Evolutionary conservation across 1,140 invertebrate species (phyloP), one percentile per base, ranked within the genome.

Genomic region (Drosophila ananassae): DNA sequence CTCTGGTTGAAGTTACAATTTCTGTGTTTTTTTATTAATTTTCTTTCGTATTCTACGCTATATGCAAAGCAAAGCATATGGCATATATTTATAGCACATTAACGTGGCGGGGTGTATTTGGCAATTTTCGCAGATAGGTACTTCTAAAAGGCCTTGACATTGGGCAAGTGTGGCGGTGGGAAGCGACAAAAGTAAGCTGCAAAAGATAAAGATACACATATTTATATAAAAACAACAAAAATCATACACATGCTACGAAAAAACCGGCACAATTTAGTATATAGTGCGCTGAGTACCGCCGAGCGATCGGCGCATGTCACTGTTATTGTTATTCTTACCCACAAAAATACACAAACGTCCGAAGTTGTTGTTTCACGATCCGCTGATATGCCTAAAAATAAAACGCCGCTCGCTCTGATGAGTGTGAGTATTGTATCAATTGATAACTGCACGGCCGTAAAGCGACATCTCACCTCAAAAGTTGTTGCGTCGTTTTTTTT

Each of bases 331-430:
- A 60, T 79, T 83, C 57, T 84, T 67, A 79, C 72, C 41, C 61
- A 64, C 78, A 63, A 61, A 47, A 28, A 53, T 22, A 63, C 13
- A 57, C 5, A 64, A 5, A 46, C 37, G 10, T 28, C 4, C 59
- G 51, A 63, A 28, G 63, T 47, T n/a, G 17, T 47, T 13, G 59
- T 44, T 25, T 13, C 13, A 44, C 17, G 66, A 37, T 51, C 39
- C 53, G 57, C 62, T 77, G 76, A 84, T 71, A 68, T 50, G 59
- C 41, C 77, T 84, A 83, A 83, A 80, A 79, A 83, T 80, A 83
- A 61, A 73, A 37, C 24, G 67, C 41, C 50, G 41, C 39, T 21
- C 50, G 39, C 39, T 21, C 50, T 32, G 66, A 54, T 55, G 62
- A 53, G 56, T 74, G 50, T 55, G 62, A 53, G 56, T 74, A 77